Evolutionary conservation across 2,797 vertebrate genomes (phyloP), one percentile per base, ranked within the genome.

Genomic region (Rallus crepitans): DNA sequence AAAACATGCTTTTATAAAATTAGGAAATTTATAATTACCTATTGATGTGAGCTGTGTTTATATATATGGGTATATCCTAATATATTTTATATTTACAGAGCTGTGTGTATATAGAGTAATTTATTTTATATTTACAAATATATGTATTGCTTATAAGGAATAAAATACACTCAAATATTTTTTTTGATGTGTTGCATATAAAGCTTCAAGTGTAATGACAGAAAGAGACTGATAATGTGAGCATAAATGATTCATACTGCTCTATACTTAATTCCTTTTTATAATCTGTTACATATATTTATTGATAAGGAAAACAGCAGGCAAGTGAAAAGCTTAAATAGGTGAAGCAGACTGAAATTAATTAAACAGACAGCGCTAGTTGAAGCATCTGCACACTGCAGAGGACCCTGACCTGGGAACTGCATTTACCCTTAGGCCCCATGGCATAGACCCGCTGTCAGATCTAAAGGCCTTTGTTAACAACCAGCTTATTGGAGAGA

Each of bases 291-390:
- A 83, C 90, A 93, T 94, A 88, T 92, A 94, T 93, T 95, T 95
- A 93, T 95, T 94, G 93, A 94, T 95, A 96, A 89, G 66, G 66
- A 80, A 96, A 96, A 86, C 95, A 96, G 96, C 94, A 95, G 91
- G 95, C 91, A 90, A 96, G 65, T 94, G 93, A 90, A 97, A 94
- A 91, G 82, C 87, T 84, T 94, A 95, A 95, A 96, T 95, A 96
- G 96, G 94, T 97, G 96, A 97, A 96, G 89, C 89, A 96, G 95
- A 97, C 93, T 97, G 94, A 97, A 97, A 97, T 97, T 97, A 97
- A 97, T 97, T 96, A 97, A 96, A 90, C 81, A 97, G 97, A 96
- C 95, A 97, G 94, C 96, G 84, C 90, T 95, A 63, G 96, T 6
- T 93, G 92, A 97, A 96, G 91, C 95, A 95, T 97, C 96, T 96